Evolutionary conservation across 1,140 invertebrate genomes (phyloP).

Genomic region (Drosophila takahashii): DNA sequence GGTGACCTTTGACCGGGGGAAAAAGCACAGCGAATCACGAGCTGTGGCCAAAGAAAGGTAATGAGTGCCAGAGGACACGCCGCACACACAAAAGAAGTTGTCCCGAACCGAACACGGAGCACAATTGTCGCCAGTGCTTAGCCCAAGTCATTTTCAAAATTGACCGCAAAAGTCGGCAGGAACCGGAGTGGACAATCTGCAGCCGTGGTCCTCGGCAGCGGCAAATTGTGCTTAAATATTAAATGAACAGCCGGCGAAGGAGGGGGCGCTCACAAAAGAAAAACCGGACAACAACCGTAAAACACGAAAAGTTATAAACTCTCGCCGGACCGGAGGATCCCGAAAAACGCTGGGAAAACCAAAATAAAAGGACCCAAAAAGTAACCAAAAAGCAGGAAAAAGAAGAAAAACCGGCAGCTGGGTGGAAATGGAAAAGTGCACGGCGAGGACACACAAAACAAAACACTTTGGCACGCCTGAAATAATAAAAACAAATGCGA

Average conservation of each 20-base stretch:
- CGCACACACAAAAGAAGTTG: slow-evolving; percentile 62
- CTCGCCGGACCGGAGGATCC: slow-evolving; percentile 46
- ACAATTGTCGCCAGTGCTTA: slow-evolving; percentile 79
- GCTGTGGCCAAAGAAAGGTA: slow-evolving; percentile 57
- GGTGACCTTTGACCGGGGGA: slow-evolving; percentile 29
- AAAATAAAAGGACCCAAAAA: slow-evolving; percentile 22
- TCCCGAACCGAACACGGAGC: slow-evolving; percentile 36
- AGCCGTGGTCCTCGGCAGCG: slow-evolving; percentile 48
- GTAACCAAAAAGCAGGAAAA: background rate
- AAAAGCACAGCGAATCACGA: background rate
- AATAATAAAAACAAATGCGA: slow-evolving; percentile 82
- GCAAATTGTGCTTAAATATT: slow-evolving; percentile 84
- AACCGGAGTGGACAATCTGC: slow-evolving; percentile 34
- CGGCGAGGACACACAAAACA: slow-evolving; percentile 52
- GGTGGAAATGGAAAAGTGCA: slow-evolving; percentile 38
- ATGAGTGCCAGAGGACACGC: slow-evolving; percentile 79
- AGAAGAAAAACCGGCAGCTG: background rate
- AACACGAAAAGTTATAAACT: slow-evolving; percentile 83
- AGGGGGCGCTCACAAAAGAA: slow-evolving; percentile 42
- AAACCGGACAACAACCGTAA: slow-evolving; percentile 75
- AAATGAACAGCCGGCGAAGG: slow-evolving; percentile 72
- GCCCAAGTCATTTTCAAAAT: slow-evolving; percentile 82
- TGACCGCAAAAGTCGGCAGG: slow-evolving; percentile 66
- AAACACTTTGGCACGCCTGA: slow-evolving; percentile 82
- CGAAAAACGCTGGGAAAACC: slow-evolving; percentile 21